Base-by-base conservation (phyloP, 2,797 vertebrate species). In the Brachyrhaphis roseni region DNA sequence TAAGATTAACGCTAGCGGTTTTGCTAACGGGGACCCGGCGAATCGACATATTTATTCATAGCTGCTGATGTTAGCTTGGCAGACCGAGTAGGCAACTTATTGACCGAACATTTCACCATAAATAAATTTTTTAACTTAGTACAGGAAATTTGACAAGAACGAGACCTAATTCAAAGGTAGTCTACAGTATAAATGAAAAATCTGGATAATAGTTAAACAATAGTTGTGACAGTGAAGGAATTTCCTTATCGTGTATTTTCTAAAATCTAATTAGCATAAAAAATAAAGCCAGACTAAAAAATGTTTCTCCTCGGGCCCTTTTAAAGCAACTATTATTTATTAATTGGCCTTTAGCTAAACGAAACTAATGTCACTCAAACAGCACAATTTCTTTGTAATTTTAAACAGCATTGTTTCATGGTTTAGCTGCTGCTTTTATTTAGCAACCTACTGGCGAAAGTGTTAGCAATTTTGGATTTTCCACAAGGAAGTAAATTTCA, bases 1-100 rank as follows among this genome's bases (percentile, higher is more conserved):
- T 8, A 64, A 86, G 86, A 92, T 87, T 86, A 90, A 83, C 49
- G 72, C 89, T 93, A 93, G 93, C 91, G 2, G 10, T 46, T 71
- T 46, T 57, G 93, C 92, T 93, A 94, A 80, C 83, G 74, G 84
- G 55, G 79, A 89, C 78, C 89, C 88, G 89, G 90, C 78, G 46
- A 84, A 84, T 57, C 47, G 80, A 84, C 84, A 78, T 86, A 75
- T 91, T 90, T 90, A 82, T 86, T 82, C 74, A 36, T 45, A 78
- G 79, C 75, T 79, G 83, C 79, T 87, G 49, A 74, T 82, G 26
- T 79, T 73, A 74, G 78, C 74, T 64, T 23, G n/a, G 45, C 62
- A 59, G 36, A 45, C 68, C 28, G n/a, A 71, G 26, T 16, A 62
- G 36, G 20, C 18, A 68, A n/a, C 59, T 72, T 53, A n/a, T 72